Base-by-base conservation (phyloP, 2,888 invertebrate species). In the Leucozona laternaria region DNA sequence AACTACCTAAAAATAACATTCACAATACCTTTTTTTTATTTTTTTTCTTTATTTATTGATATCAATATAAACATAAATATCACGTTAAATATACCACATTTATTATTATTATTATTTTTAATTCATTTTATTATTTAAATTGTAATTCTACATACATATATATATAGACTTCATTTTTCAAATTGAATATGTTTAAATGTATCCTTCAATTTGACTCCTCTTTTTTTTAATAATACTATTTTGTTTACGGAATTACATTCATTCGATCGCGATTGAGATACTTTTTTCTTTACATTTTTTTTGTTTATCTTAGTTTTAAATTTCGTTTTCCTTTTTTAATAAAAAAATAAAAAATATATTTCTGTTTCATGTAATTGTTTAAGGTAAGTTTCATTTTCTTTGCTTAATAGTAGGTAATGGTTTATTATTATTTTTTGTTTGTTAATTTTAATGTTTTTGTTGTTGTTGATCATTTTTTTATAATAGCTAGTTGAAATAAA, bases 61-160 rank as follows among this genome's bases (percentile, higher is more conserved):
- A 90, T 89, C 89, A 90, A 90, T 90, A 89, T 88, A 90, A 90
- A 90, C 90, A 90, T 90, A 90, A 90, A 89, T 89, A 90, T 90
- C 90, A 90, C 90, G 90, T 90, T 88, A 89, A 89, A 90, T 90
- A 89, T 86, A 86, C 86, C 86, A 86, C 86, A 86, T 86, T 86
- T 71, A 85, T 81, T 81, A 71, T 45, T 72, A 37, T 71, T 68
- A 72, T 68, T 64, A 48, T 55, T 75, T 45, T 57, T 58, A 48
- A 72, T 76, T 76, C 60, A 71, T 77, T 77, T 73, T 68, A 62
- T 75, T 70, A 76, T 58, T 82, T 57, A 73, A 62, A 64, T 71
- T 53, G 60, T 78, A 58, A 71, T 66, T 75, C 77, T 85, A 75
- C 68, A 68, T 55, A 66, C 11, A 48, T 20, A 50, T 82, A 71